phyloP scores from a whole-genome alignment of 2,113 vertebrate species.

The Limnothrissa miodon region DNA sequence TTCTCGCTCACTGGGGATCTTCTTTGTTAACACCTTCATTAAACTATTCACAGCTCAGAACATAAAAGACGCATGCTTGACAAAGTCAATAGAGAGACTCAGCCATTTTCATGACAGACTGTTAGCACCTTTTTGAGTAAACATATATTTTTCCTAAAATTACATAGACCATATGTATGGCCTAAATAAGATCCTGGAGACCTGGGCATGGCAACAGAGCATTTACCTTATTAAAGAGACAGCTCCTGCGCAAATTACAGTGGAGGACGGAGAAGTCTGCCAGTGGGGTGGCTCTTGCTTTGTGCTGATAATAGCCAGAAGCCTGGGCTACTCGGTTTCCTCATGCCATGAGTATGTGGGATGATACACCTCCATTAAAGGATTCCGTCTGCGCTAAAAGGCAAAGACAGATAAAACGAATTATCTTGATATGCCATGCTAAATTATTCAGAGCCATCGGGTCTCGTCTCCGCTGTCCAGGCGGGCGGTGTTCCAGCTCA shows the following conservation, averaged over 20 bases:
- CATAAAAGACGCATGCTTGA: background rate
- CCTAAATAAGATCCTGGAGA: background rate
- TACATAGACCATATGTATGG: background rate
- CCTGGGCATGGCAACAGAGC: background rate
- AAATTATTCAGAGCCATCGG: conserved; percentile 56
- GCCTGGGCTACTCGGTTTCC: conserved; percentile 38
- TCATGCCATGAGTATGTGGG: conserved; percentile 49
- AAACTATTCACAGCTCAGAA: background rate
- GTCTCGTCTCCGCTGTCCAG: conserved; percentile 45
- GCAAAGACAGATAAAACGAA: conserved; percentile 53
- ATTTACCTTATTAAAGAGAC: conserved; percentile 48
- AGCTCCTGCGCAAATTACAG: conserved; percentile 40
- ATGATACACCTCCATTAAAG: conserved; percentile 46
- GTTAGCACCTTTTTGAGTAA: background rate
- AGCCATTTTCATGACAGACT: background rate
- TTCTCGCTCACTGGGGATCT: background rate
- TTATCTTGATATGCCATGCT: conserved; percentile 52
- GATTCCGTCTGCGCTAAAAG: conserved; percentile 50
- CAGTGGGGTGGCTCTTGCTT: conserved; percentile 42
- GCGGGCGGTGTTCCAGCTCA: conserved; percentile 23
- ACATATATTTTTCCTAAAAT: background rate
- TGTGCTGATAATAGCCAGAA: conserved; percentile 46
- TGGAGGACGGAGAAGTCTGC: conserved; percentile 36
- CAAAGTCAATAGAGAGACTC: background rate
- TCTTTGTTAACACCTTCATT: background rate